Percentiles rank a stretch among this genome's conserved stretches.
Evolutionary conservation across 2,113 vertebrate species (phyloP).

Genomic region (Diphyllodes magnificus): DNA sequence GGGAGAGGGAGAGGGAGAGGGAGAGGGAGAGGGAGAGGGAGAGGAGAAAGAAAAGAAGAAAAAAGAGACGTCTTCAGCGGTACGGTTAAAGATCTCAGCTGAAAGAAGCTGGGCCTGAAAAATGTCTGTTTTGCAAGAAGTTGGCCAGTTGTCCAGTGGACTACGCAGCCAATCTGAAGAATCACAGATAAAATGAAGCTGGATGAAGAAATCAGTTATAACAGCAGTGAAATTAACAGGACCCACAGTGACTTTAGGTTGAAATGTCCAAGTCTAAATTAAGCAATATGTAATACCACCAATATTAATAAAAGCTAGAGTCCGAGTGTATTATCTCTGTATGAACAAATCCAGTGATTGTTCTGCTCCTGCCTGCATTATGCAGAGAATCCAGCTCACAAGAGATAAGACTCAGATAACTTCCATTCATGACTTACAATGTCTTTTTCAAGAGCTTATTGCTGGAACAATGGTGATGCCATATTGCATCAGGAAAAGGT

Average conservation of each 20-base stretch:
- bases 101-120: background rate
- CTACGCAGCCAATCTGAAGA: background rate
- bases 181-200: background rate
- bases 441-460: background rate
- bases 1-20: too few relatives aligned
- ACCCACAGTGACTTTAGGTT: background rate
- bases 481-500: background rate
- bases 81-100: background rate
- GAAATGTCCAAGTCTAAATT: background rate
- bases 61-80: background rate
- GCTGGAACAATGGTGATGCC: background rate
- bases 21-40: too few relatives aligned
- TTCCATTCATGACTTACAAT: background rate
- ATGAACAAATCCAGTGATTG: background rate
- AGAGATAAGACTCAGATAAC: background rate
- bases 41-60: too few relatives aligned
- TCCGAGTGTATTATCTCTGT: background rate
- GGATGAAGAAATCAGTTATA: background rate
- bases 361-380: background rate
- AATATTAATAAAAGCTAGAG: background rate
- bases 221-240: background rate
- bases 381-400: background rate
- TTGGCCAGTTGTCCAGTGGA: fast-evolving
- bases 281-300: background rate
- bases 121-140: background rate